phyloP scores from a whole-genome alignment of 2,888 invertebrate genomes.

The Phalera bucephala region DNA sequence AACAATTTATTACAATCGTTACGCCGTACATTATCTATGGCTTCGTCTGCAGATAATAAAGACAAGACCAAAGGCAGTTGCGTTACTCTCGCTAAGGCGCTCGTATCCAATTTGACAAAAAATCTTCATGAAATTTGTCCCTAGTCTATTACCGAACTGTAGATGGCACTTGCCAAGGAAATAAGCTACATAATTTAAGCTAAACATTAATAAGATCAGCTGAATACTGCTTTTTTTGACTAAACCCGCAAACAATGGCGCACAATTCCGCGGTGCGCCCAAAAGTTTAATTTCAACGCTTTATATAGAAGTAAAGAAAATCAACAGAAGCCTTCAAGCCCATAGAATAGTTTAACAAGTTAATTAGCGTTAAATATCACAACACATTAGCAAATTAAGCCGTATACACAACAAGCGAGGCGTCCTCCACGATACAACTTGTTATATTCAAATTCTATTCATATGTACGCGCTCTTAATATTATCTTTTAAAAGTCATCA shows the following conservation, averaged over 20 bases:
- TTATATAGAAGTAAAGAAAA: conserved; percentile 48
- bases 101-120: too few species aligned
- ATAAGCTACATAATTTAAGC: conserved; percentile 34
- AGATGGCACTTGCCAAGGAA: conserved; percentile 22
- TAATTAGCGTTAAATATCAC: conserved; percentile 64
- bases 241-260: conserved; percentile 36
- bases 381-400: conserved; percentile 69
- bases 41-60: too few species aligned
- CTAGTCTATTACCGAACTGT: conserved; percentile 12
- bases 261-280: conserved; percentile 32
- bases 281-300: conserved; percentile 37
- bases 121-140: too few species aligned
- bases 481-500: too few species aligned
- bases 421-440: conserved; percentile 10
- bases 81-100: too few species aligned
- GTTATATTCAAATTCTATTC: not conserved
- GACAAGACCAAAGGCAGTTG: too few species aligned
- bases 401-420: conserved; percentile 53
- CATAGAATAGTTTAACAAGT: conserved; percentile 41
- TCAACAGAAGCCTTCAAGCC: conserved; percentile 66
- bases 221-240: conserved; percentile 36
- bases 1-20: too few species aligned
- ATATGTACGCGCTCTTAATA: too few species aligned
- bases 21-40: too few species aligned
- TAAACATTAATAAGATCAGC: conserved; percentile 31